Base-by-base conservation (phyloP, 2,797 vertebrate species). In the Chaenodraco wilsoni region DNA sequence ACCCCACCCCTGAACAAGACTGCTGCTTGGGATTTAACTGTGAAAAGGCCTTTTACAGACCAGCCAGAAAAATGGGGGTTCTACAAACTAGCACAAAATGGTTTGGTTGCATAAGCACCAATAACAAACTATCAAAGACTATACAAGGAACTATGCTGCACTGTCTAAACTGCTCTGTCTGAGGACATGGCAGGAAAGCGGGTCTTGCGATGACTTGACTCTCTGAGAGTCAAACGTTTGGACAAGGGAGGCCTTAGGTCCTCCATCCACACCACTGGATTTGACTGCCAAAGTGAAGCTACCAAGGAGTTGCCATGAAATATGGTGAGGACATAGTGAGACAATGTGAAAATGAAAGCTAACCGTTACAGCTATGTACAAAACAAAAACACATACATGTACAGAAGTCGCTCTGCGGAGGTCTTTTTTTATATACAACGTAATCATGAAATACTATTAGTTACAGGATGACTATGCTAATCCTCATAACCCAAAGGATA, bases 201-300 rank as follows among this genome's bases (percentile, higher is more conserved):
- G 76, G 83, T 87, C 77, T 86, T 73, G 71, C 81, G 67, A 87
- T 74, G 83, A 83, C 70, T 65, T 23, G 76, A 70, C 81, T 83
- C 74, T 85, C 58, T 76, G 62, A 80, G 80, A 83, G 84, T 84
- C 78, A 16, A 76, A 71, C 12, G 49, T 83, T 81, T 81, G 84
- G 88, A 84, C 86, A 80, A 65, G 61, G 73, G 84, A 86, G 89
- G 84, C 77, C 50, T 21, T 44, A 67, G 81, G 76, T 73, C 77
- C 83, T 88, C 81, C 74, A 60, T 67, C 65, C 71, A 78, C 80
- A 81, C 57, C 83, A 86, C 82, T 83, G 90, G 87, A 84, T 88
- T 76, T 87, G 91, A 93, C 92, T 94, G 92, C 93, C 92, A 92
- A 93, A 89, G 91, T 92, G 86, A 92, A 90, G 92, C 90, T 85